These are phyloP conservation scores for Bergia puertoricense DNA, from an alignment of 92 coral and sea anemone genomes.

Conservation along the genomic window DNA sequence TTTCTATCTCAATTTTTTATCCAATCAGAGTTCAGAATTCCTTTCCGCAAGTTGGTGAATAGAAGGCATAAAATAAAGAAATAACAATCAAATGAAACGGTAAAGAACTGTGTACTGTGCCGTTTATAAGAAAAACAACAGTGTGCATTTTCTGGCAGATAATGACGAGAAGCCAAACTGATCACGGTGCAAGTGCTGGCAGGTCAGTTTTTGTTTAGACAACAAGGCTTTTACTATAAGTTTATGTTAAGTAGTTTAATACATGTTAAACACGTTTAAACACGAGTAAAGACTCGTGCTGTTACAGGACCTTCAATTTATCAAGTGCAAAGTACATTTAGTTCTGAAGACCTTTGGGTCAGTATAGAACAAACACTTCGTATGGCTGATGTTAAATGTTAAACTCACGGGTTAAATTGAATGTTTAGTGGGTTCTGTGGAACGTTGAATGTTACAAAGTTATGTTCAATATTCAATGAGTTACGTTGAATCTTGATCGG, in stretches of 20 bases:
- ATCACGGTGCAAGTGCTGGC: not conserved
- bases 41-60: not conserved
- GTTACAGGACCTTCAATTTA: not conserved
- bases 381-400: not conserved
- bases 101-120: constrained; percentile 1
- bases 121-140: not conserved
- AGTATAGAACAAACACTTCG: not conserved
- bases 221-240: too few relatives aligned
- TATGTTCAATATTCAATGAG: too few relatives aligned
- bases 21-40: not conserved
- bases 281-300: not conserved
- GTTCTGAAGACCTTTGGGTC: not conserved
- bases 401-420: not conserved
- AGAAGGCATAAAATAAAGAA: not conserved
- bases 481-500: too few relatives aligned
- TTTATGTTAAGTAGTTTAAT: not conserved
- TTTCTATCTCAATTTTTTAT: not conserved
- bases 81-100: not conserved
- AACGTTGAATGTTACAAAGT: not conserved
- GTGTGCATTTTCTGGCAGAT: not conserved
- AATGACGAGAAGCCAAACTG: not conserved
- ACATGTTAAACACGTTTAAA: not conserved
- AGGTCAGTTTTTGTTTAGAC: not conserved
- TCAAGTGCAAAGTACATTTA: not conserved
- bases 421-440: not conserved